phyloP scores from a whole-genome alignment of 2,888 invertebrate genomes.

The Maniola hyperantus region DNA sequence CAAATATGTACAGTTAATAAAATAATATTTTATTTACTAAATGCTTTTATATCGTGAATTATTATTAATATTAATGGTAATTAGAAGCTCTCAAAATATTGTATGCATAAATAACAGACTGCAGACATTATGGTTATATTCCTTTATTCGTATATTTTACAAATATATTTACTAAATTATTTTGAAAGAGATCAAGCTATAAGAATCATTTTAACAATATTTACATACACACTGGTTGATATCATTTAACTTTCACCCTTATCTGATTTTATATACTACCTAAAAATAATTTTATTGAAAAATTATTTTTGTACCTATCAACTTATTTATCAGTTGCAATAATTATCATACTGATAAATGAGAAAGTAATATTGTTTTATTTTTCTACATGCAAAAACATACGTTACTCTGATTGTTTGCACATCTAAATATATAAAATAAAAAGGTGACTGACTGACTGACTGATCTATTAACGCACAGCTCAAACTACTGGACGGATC shows the following conservation, averaged over 20 bases:
- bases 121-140: too few relatives aligned
- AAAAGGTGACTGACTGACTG: too few relatives aligned
- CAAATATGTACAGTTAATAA: conserved; percentile 38
- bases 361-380: background rate
- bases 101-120: too few relatives aligned
- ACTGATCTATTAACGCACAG: too few relatives aligned
- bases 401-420: too few relatives aligned
- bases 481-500: too few relatives aligned
- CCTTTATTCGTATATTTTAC: background rate
- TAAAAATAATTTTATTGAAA: conserved; percentile 11
- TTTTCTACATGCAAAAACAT: background rate
- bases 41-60: conserved; percentile 13
- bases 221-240: conserved; percentile 22
- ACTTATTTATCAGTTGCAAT: conserved; percentile 7
- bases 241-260: background rate
- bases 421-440: too few relatives aligned
- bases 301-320: background rate
- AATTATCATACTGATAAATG: background rate
- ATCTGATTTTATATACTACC: background rate
- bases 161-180: conserved; percentile 27
- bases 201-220: conserved; percentile 29
- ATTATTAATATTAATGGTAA: background rate
- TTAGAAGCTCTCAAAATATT: background rate
- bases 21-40: conserved; percentile 19
- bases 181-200: conserved; percentile 30